Percentiles rank a stretch among this genome's conserved stretches.
Conservation (phyloP, 2,888 invertebrate species). For the Lycophotia porphyrea region DNA sequence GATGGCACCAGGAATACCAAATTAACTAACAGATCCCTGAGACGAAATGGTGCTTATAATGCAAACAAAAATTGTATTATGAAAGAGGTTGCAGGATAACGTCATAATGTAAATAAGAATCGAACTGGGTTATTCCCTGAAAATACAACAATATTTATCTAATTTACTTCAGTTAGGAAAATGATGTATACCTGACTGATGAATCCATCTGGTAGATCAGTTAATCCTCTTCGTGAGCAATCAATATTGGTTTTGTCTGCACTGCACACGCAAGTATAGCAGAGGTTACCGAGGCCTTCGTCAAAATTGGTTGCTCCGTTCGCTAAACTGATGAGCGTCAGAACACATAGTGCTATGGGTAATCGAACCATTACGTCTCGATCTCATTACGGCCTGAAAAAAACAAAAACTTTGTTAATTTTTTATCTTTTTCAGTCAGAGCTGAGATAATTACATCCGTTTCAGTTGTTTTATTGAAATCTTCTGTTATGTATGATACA, state of each 20-base stretch:
- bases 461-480: slow-evolving; percentile 3
- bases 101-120: not conserved
- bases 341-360: slow-evolving; percentile 69
- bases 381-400: slow-evolving; percentile 85
- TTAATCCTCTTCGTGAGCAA: slow-evolving; percentile 86
- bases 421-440: not conserved
- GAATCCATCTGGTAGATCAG: slow-evolving; percentile 82
- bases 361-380: slow-evolving; percentile 80
- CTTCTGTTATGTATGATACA: slow-evolving; percentile 5
- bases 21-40: not conserved
- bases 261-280: slow-evolving; percentile 81
- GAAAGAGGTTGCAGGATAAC: not conserved
- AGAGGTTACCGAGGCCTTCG: slow-evolving; percentile 75
- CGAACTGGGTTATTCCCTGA: not conserved
- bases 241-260: slow-evolving; percentile 78
- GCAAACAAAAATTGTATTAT: not conserved
- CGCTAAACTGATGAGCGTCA: slow-evolving; percentile 71
- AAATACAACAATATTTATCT: not conserved
- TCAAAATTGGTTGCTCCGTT: slow-evolving; percentile 77
- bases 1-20: not conserved
- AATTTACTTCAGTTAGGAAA: not conserved
- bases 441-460: not conserved
- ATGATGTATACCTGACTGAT: slow-evolving; percentile 76
- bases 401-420: not conserved
- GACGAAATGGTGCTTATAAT: not conserved